A percentile compares a stretch with the other conserved stretches of the same genome.
Evolutionary conservation across 2,888 invertebrate species (phyloP).

Genomic region (Trachelus troglodyta): DNA sequence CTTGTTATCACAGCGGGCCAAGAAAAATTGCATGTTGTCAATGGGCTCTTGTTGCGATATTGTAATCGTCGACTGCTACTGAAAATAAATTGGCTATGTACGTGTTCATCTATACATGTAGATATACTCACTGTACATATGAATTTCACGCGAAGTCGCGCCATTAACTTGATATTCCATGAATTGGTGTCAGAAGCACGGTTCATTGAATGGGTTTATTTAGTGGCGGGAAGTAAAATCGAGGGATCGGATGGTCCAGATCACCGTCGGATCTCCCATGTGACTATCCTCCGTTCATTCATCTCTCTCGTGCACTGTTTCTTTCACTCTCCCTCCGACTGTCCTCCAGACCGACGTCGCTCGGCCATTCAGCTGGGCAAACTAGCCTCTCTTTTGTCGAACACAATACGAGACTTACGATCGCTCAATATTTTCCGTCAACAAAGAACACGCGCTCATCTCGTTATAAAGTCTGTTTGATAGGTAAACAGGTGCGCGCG

Average conservation of each 20-base stretch:
- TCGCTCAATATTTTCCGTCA: constrained; percentile 48
- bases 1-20: no score
- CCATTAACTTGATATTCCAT: constrained; percentile 44
- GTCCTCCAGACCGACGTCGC: background rate
- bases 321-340: no score
- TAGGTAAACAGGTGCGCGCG: constrained; percentile 38
- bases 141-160: background rate
- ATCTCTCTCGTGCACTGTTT: no score
- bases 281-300: no score
- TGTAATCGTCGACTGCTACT: no score
- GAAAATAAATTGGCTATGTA: no score
- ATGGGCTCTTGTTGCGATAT: no score
- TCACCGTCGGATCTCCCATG: background rate
- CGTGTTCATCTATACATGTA: no score
- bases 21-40: no score
- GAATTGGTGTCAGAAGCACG: constrained; percentile 48
- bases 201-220: constrained; percentile 31
- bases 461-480: constrained; percentile 54
- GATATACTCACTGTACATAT: no score
- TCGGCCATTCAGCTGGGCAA: constrained; percentile 19
- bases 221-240: constrained; percentile 16
- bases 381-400: constrained; percentile 37
- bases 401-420: constrained; percentile 42
- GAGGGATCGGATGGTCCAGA: background rate
- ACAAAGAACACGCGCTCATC: constrained; percentile 43